Evolutionary conservation across 2,797 vertebrate species (phyloP), one percentile per base, ranked within the genome.

Genomic region (Eospalax fontanierii): DNA sequence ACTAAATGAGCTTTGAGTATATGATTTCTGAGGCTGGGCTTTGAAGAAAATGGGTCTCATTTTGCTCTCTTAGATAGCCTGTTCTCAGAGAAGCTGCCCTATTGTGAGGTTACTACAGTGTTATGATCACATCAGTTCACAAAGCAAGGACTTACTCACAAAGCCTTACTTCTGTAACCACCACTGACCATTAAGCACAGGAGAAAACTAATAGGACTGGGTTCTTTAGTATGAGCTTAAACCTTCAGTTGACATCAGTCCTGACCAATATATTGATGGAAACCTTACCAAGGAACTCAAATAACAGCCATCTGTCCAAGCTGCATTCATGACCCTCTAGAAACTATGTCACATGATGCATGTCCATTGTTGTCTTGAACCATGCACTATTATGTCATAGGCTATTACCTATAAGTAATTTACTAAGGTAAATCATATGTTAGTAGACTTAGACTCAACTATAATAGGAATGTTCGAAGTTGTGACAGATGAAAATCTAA

Each of bases 61-160:
- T 54, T 15, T 54, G 50, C 74, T 43, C n/a, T 76, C 28, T 89
- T 73, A 4, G 4, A 50, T 40, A 10, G 43, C 22, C 30, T 89
- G 7, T 50, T 61, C 9, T 50, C 28, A 40, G 74, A 22, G 26
- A 61, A 75, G 40, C 19, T 43, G 4, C 22, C 26, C 6, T 26
- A 5, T 63, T 63, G 0, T 54, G 24, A 71, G 28, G 30, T 38
- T 22, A 74, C 10, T 38, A 35, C 30, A 70, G 26, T 35, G 28
- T 2, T 4, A 3, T 24, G 15, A 74, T 21, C 28, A 66, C 4
- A 7, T 2, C 68, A 24, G 12, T 0, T 28, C 1, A 59, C 7
- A 46, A 63, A 40, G 35, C 57, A 54, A 89, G 15, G 28, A 74
- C 3, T 33, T 43, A 6, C n/a, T n/a, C n/a, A n/a, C n/a, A n/a